Conservation (phyloP, 2,113 vertebrate species). For the Isichthys henryi region DNA sequence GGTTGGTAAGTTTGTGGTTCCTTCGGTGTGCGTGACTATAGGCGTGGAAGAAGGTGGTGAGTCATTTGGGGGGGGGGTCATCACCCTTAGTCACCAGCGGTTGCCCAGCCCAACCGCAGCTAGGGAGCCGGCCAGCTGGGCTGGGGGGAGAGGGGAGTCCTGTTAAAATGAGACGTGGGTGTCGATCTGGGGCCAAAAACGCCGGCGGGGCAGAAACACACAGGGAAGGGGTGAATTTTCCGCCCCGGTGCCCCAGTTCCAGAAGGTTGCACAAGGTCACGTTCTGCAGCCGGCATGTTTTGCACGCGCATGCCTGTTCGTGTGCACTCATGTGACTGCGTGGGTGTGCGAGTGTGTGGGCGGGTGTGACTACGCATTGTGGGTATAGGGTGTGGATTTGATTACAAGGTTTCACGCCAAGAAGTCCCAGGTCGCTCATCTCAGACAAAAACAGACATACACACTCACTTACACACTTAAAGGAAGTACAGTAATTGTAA, state of each 20-base stretch:
- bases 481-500: constrained; percentile 3
- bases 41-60: background rate
- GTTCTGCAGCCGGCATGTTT: background rate
- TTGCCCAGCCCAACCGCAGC: background rate
- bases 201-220: background rate
- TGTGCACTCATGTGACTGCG: constrained; percentile 10
- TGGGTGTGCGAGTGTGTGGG: constrained; percentile 5
- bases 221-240: background rate
- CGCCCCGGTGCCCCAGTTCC: background rate
- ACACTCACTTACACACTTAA: background rate
- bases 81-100: background rate
- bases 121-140: background rate
- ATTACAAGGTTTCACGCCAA: background rate
- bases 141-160: background rate
- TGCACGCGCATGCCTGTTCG: background rate
- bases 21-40: background rate
- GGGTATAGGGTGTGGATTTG: constrained; percentile 15
- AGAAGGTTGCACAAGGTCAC: background rate
- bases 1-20: background rate
- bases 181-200: background rate
- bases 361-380: constrained; percentile 6
- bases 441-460: background rate
- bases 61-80: background rate
- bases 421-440: background rate
- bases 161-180: background rate